A percentile compares a stretch with the other conserved stretches of the same genome.
These are phyloP conservation scores for Caenorhabditis japonica DNA, from an alignment of 2,888 invertebrate genomes.

Conservation along the genomic window DNA sequence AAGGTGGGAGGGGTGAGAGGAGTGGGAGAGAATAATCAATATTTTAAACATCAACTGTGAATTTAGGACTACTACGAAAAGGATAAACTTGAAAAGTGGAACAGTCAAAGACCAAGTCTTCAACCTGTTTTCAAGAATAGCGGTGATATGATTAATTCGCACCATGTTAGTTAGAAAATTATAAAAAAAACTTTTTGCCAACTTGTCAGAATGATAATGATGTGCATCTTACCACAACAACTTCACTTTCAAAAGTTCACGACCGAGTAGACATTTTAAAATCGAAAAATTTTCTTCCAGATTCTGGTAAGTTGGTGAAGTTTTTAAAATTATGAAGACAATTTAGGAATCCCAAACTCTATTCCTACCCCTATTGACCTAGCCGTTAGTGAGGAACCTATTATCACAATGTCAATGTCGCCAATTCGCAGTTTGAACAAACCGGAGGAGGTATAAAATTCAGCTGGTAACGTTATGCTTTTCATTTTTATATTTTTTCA, in stretches of 20 bases:
- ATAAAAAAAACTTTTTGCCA: not conserved
- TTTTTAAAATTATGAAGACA: not conserved
- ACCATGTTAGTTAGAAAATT: constrained; percentile 21
- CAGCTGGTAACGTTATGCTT: not conserved
- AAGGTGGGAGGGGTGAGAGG: constrained; percentile 7
- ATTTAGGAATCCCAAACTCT: constrained; percentile 28
- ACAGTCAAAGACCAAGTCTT: constrained; percentile 29
- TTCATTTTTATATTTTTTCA: constrained; percentile 4
- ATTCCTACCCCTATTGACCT: constrained; percentile 11
- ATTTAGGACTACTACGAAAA: constrained; percentile 45
- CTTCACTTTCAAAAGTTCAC: not conserved
- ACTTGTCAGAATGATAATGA: constrained; percentile 31
- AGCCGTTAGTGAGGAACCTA: constrained; percentile 32
- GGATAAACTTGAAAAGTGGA: constrained; percentile 48
- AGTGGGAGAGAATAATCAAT: not conserved
- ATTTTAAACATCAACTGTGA: not conserved
- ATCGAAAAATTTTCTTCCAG: constrained; percentile 34
- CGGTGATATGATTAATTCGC: constrained; percentile 1
- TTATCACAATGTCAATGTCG: constrained; percentile 49
- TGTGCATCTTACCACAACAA: constrained; percentile 14
- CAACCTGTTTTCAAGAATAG: constrained; percentile 36
- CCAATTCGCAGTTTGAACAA: constrained; percentile 30
- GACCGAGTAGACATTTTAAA: constrained; percentile 32
- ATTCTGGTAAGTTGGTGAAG: constrained; percentile 22
- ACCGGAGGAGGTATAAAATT: constrained; percentile 47